Conservation (phyloP, 2,888 invertebrate genomes). For the Coronaproctus castanopsis region DNA sequence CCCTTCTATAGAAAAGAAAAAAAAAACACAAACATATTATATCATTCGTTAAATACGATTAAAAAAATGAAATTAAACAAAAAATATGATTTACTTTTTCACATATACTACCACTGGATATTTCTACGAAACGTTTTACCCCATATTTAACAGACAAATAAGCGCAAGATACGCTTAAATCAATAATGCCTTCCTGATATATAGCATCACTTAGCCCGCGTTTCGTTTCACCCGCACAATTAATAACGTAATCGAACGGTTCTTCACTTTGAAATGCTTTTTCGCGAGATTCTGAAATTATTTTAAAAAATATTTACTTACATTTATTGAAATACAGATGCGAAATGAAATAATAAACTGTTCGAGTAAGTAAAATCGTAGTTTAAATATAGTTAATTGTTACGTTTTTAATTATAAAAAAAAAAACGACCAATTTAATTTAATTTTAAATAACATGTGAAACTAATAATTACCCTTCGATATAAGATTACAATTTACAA, state of each 20-base stretch:
- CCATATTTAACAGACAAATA: slow-evolving; percentile 46
- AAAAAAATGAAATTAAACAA: not conserved
- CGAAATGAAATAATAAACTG: too few species aligned
- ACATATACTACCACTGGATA: slow-evolving; percentile 58
- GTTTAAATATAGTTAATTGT: too few species aligned
- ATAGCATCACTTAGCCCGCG: slow-evolving; percentile 72
- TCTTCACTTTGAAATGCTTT: slow-evolving; percentile 43
- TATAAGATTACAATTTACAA: slow-evolving; percentile 78
- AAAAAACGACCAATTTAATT: too few species aligned
- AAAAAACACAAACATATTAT: not conserved
- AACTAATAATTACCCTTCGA: slow-evolving; percentile 44
- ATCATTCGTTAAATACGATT: not conserved
- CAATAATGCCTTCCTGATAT: slow-evolving; percentile 71
- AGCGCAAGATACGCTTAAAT: slow-evolving; percentile 65
- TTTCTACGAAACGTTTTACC: slow-evolving; percentile 53
- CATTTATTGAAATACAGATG: not conserved
- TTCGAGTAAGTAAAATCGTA: too few species aligned
- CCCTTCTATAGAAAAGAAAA: slow-evolving; percentile 32
- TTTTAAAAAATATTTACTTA: not conserved
- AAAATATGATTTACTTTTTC: not conserved
- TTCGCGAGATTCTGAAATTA: slow-evolving; percentile 53
- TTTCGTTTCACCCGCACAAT: slow-evolving; percentile 82
- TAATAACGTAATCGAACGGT: slow-evolving; percentile 45
- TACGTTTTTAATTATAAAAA: too few species aligned
- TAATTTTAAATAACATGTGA: too few species aligned